These are phyloP conservation scores for Phyllotreta striolata DNA, from an alignment of 2,888 invertebrate species.

Conservation along the genomic window DNA sequence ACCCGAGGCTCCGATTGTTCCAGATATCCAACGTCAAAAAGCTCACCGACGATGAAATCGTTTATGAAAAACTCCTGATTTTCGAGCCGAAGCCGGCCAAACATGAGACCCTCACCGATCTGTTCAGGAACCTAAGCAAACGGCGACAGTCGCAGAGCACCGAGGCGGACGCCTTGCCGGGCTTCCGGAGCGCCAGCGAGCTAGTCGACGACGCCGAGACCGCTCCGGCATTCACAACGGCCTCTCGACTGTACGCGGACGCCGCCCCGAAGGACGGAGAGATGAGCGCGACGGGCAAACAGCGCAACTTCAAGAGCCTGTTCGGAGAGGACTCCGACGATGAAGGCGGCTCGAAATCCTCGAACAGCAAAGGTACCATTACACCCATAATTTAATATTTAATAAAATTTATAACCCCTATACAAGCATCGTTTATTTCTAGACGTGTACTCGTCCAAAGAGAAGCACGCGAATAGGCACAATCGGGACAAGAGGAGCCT, in stretches of 20 bases:
- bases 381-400: no score
- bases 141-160: constrained; percentile 47
- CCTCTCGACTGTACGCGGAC: constrained; percentile 34
- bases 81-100: constrained; percentile 64
- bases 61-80: constrained; percentile 66
- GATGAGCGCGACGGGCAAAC: constrained; percentile 28
- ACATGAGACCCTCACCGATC: constrained; percentile 64
- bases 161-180: constrained; percentile 8
- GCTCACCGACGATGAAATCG: constrained; percentile 60
- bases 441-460: constrained; percentile 18
- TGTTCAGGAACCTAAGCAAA: constrained; percentile 60
- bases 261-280: constrained; percentile 16
- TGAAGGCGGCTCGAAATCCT: constrained; percentile 46
- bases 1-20: constrained; percentile 50
- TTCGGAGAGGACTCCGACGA: constrained; percentile 66
- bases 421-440: no score
- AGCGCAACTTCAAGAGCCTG: constrained; percentile 59
- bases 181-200: constrained; percentile 45
- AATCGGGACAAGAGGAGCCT: constrained; percentile 30
- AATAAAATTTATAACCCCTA: no score
- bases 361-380: constrained; percentile 12
- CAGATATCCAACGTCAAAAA: constrained; percentile 72
- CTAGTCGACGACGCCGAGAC: constrained; percentile 27
- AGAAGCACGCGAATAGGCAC: constrained; percentile 18
- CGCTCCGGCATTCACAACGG: constrained; percentile 34